Evolutionary conservation across 1,140 invertebrate species (phyloP), one percentile per base, ranked within the genome.

Genomic region (Popillia japonica): DNA sequence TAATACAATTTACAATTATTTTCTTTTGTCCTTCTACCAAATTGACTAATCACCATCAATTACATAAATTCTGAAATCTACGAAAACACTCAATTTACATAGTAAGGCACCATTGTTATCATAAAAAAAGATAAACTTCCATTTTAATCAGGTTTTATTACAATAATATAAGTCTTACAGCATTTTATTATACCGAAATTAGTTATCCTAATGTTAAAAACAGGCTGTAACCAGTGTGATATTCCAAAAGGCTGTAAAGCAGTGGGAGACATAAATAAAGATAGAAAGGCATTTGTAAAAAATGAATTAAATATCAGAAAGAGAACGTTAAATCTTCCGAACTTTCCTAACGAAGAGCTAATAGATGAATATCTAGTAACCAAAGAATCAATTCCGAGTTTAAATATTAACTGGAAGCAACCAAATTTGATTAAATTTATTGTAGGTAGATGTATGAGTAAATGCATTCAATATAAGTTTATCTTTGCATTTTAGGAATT

Each of bases 341-440:
- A 89, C 81, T 95, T 95, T 87, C 94, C 94, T 10, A 90, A 90
- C 77, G 90, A 94, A 81, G 90, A 91, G 83, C 86, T 96, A 44
- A 92, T 96, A 82, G 89, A 92, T 78, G 94, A 96, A 87, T 96
- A 93, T 87, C 86, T 94, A 42, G 84, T 88, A 23, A 86, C 86
- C 3, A 91, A 90, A 79, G 87, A 88, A 22, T 80, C 81, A 14
- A 80, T 90, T 4, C 87, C 89, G 1, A 84, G 83, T 48, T 83
- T 92, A 59, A 83, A 91, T 79, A 86, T 92, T 10, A 86, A 87
- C 77, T 93, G 93, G 92, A 89, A 87, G 34, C 88, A 90, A 82
- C 94, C 94, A 0, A 90, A 92, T 87, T 82, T 94, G 42, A 86
- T 90, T 40, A 90, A 92, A 83, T 94, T 95, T 87, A 86, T 94